phyloP scores from a whole-genome alignment of 2,888 invertebrate species.

The Xanthostigma xanthostigma region DNA sequence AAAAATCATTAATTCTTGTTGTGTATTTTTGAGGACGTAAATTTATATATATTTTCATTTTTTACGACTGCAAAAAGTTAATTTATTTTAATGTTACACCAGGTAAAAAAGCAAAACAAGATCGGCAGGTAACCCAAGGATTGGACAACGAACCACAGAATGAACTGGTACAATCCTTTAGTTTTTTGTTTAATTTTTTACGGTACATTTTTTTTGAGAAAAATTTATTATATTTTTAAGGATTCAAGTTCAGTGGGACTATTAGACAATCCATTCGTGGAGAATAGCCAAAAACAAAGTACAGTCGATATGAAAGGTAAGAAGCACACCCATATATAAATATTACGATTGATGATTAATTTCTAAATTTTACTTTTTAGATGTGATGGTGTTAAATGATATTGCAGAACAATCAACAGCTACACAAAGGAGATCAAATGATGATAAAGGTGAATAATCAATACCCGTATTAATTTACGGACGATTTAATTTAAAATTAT shows the following conservation, averaged over 20 bases:
- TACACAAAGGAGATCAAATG: slow-evolving; percentile 70
- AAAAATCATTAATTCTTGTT: slow-evolving; percentile 46
- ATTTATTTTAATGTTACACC: no score
- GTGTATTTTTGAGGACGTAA: background rate
- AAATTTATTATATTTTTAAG: slow-evolving; percentile 30
- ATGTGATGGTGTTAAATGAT: slow-evolving; percentile 94
- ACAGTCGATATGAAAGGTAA: slow-evolving; percentile 77
- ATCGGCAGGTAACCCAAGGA: slow-evolving; percentile 60
- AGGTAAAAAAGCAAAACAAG: slow-evolving; percentile 68
- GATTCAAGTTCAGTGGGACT: slow-evolving; percentile 66
- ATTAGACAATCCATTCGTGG: slow-evolving; percentile 85
- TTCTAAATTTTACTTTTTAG: slow-evolving; percentile 35
- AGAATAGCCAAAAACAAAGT: slow-evolving; percentile 71
- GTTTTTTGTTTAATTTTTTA: background rate
- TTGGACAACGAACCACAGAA: slow-evolving; percentile 54
- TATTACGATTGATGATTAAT: no score
- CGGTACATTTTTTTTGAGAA: no score
- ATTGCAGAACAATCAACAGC: slow-evolving; percentile 92
- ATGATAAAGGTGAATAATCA: slow-evolving; percentile 61
- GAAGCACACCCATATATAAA: background rate
- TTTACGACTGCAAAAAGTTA: no score
- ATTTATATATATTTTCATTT: no score
- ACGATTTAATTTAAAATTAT: no score
- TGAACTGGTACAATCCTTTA: slow-evolving; percentile 21
- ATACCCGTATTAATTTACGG: slow-evolving; percentile 20